These are phyloP conservation scores for Machimus rusticus DNA, from an alignment of 2,888 invertebrate species.

Conservation along the genomic window DNA sequence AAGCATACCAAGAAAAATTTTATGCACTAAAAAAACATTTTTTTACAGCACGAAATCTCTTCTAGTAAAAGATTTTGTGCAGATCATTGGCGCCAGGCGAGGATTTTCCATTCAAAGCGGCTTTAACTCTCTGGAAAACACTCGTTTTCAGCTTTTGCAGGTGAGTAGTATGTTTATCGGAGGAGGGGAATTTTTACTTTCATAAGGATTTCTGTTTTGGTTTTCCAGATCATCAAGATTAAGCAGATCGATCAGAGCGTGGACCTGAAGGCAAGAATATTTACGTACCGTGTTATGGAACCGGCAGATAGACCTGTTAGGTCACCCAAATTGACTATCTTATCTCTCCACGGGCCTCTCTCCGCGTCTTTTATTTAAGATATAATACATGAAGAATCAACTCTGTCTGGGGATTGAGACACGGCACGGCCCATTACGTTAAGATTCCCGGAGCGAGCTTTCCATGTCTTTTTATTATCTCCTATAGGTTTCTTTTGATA, in stretches of 20 bases:
- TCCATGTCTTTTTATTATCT: slow-evolving; percentile 18
- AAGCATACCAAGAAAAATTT: background rate
- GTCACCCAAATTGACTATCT: background rate
- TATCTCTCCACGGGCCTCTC: background rate
- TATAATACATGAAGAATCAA: background rate
- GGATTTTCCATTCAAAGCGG: background rate
- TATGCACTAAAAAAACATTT: background rate
- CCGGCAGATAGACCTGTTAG: background rate
- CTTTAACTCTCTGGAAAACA: background rate
- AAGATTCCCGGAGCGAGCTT: background rate
- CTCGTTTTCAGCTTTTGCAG: background rate
- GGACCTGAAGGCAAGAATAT: background rate
- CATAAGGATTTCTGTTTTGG: background rate
- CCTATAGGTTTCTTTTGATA: slow-evolving; percentile 27
- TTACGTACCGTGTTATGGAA: background rate
- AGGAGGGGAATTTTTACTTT: background rate
- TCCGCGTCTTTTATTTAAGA: background rate
- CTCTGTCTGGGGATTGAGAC: background rate
- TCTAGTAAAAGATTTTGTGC: background rate
- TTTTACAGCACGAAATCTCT: background rate
- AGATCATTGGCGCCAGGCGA: background rate
- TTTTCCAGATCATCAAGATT: background rate
- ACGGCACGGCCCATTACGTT: background rate
- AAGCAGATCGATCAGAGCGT: background rate
- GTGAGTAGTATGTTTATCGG: background rate